Evolutionary conservation across 1,140 invertebrate species (phyloP).

Genomic region (Ooceraea biroi): DNA sequence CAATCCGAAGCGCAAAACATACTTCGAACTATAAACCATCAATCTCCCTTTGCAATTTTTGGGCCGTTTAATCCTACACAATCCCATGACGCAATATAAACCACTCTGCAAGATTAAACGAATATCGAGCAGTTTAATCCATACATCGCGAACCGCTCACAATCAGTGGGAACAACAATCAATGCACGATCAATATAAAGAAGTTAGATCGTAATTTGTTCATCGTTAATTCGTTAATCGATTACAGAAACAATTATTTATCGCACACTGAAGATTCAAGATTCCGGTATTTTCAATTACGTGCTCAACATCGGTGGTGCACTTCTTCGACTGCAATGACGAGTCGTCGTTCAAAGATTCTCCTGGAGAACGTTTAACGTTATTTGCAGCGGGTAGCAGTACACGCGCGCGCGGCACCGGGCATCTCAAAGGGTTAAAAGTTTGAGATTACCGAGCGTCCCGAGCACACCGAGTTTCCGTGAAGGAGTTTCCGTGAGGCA

Average conservation of each 20-base stretch:
- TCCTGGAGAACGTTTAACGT: conserved; percentile 46
- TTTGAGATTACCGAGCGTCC: conserved; percentile 44
- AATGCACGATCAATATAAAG: not conserved
- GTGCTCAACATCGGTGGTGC: too few relatives aligned
- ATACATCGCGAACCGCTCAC: conserved; percentile 24
- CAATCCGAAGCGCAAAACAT: conserved; percentile 36
- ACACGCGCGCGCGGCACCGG: conserved; percentile 1
- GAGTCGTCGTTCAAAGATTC: conserved; percentile 18
- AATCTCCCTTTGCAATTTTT: conserved; percentile 40
- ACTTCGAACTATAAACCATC: conserved; percentile 32
- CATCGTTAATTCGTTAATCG: not conserved
- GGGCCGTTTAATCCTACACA: conserved; percentile 41
- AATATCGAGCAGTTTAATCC: conserved; percentile 51
- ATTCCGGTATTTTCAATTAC: too few relatives aligned
- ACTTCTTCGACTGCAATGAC: not conserved
- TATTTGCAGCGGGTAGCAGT: conserved; percentile 31
- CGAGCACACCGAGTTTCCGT: conserved; percentile 54
- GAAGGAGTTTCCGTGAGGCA: conserved; percentile 55
- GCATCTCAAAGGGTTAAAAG: conserved; percentile 63
- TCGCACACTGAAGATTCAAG: not conserved
- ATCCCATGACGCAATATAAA: conserved; percentile 56
- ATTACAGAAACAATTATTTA: not conserved
- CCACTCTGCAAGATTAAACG: conserved; percentile 57
- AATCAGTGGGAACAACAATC: conserved; percentile 8
- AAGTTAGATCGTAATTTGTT: not conserved